Evolutionary conservation across 2,888 invertebrate genomes (phyloP).

Genomic region (Lycophotia porphyrea): DNA sequence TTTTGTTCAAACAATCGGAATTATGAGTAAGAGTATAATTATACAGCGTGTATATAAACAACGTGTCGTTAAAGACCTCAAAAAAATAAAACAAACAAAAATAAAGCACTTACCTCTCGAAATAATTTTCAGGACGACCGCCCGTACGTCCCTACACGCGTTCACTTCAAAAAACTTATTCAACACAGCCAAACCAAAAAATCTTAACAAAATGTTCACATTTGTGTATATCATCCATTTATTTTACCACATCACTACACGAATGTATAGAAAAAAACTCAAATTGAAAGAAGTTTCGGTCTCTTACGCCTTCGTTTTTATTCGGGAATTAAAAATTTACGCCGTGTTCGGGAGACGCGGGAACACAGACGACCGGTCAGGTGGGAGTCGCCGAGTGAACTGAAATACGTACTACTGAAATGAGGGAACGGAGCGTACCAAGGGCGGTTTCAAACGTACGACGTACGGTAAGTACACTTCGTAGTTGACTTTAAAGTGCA

Average conservation of each 20-base stretch:
- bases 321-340: constrained; percentile 85
- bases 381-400: constrained; percentile 69
- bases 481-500: constrained; percentile 54
- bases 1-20: background rate
- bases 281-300: constrained; percentile 68
- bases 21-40: too few relatives aligned
- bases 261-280: constrained; percentile 63
- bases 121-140: constrained; percentile 82
- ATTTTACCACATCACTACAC: constrained; percentile 71
- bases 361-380: constrained; percentile 61
- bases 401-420: constrained; percentile 56
- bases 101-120: constrained; percentile 77
- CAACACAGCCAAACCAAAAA: constrained; percentile 73
- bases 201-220: constrained; percentile 67
- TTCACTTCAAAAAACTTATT: constrained; percentile 85
- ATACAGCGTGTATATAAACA: too few relatives aligned
- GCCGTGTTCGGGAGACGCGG: constrained; percentile 60
- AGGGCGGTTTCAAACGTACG: constrained; percentile 57
- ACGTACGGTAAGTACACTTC: constrained; percentile 10
- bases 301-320: constrained; percentile 72
- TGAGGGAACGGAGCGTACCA: constrained; percentile 56
- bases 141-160: constrained; percentile 77
- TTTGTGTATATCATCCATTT: constrained; percentile 64
- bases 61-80: too few relatives aligned
- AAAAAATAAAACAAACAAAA: background rate